Evolutionary conservation across 2,888 invertebrate genomes (phyloP).

Genomic region (Geophilus truncorum): DNA sequence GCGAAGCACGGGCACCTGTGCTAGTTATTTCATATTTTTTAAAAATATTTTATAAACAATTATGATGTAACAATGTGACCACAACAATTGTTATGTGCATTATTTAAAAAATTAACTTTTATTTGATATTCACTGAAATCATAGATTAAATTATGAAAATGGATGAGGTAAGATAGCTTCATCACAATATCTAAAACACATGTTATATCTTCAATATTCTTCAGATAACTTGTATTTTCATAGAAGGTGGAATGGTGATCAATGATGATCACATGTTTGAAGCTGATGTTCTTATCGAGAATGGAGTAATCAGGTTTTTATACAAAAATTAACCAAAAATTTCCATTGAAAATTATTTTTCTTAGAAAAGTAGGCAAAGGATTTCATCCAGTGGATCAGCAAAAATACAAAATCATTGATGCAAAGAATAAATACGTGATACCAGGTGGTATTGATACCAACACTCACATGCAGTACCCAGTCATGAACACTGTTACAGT

Average conservation of each 20-base stretch:
- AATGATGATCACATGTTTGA: conserved; percentile 86
- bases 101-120: too few species aligned
- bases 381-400: conserved; percentile 70
- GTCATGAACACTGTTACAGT: conserved; percentile 82
- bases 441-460: conserved; percentile 93
- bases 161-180: too few species aligned
- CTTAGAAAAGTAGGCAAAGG: conserved; percentile 81
- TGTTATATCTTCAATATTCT: background rate
- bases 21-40: too few species aligned
- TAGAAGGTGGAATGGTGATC: conserved; percentile 78
- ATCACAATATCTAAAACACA: too few species aligned
- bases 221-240: background rate
- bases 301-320: conserved; percentile 69
- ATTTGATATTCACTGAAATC: too few species aligned
- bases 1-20: too few species aligned
- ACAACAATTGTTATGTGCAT: too few species aligned
- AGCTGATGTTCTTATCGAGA: conserved; percentile 92
- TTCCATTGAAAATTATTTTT: too few species aligned
- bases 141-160: too few species aligned
- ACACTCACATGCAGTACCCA: conserved; percentile 93
- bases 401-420: conserved; percentile 86
- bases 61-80: too few species aligned
- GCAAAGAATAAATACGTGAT: conserved; percentile 86
- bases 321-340: background rate
- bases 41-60: too few species aligned